Base-by-base conservation (phyloP, 2,888 invertebrate species). In the Netelia fuscicornis region DNA sequence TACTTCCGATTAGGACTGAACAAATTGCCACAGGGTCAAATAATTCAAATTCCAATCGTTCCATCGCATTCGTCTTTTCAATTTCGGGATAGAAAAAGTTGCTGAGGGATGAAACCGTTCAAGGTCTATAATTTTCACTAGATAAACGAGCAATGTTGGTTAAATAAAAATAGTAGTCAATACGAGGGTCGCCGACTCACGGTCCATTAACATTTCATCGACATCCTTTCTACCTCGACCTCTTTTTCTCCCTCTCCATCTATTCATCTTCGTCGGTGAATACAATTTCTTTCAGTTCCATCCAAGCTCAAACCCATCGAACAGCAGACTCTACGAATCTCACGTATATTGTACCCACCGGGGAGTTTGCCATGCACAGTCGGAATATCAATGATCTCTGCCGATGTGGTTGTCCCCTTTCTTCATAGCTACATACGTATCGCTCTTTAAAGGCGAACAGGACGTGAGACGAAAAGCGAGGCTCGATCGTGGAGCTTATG, bases 331-430 rank as follows among this genome's bases (percentile, higher is more conserved):
- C 74, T 64, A 56, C 68, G 64, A 79, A 74, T 79, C 65, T 65
- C 71, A 42, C 60, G 64, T 48, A 37, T 79, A 79, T 79, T 68
- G 68, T 83, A 54, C 23, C 44, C 25, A 11, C 13, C 60, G 30
- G 54, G 42, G 60, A 67, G 48, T 72, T 48, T 17, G n/a, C 23
- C 5, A n/a, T 23, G 44, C 70, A 64, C 42, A 17, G 54, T 23
- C 17, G 64, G 72, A 81, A 84, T 85, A 82, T 82, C 81, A 85
- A 81, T 81, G 84, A 80, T 72, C 60, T 44, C 23, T 64, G 30
- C 60, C 42, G 74, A 78, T 48, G 23, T 60, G 2, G 74, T 81
- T 81, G 76, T 81, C 62, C 70, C 70, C 52, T 79, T 70, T 52
- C 64, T 68, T 62, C 81, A 72, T 68, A 52, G 20, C 60, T 71